Conservation (phyloP, 1,140 invertebrate species). For the Papilio polytes region DNA sequence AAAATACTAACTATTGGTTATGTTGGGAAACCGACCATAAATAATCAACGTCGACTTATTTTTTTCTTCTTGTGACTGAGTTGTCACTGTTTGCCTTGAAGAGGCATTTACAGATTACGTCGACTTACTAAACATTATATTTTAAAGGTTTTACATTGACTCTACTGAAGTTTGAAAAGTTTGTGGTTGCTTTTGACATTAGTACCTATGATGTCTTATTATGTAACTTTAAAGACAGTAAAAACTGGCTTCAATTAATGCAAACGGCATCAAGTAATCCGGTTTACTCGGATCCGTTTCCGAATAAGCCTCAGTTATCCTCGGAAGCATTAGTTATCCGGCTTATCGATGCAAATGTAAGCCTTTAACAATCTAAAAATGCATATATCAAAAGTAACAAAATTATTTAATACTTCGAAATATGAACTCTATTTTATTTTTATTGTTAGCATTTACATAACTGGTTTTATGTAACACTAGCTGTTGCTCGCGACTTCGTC, state of each 20-base stretch:
- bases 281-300: slow-evolving; percentile 3
- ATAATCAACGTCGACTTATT: background rate
- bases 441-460: no score
- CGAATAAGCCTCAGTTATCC: slow-evolving; percentile 12
- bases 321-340: slow-evolving; percentile 14
- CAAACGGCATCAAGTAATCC: background rate
- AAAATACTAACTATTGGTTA: no score
- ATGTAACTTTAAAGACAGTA: background rate
- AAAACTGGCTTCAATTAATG: slow-evolving; percentile 17
- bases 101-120: no score
- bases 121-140: background rate
- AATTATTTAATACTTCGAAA: no score
- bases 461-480: no score
- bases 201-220: no score
- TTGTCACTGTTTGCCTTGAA: no score
- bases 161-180: background rate
- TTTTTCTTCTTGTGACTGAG: no score
- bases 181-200: no score
- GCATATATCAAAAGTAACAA: background rate
- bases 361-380: background rate
- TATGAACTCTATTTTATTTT: no score
- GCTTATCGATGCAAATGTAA: slow-evolving; percentile 1
- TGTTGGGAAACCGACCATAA: background rate
- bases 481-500: no score
- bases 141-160: background rate